Conservation (phyloP, 2,113 vertebrate genomes). For the Neofelis nebulosa region DNA sequence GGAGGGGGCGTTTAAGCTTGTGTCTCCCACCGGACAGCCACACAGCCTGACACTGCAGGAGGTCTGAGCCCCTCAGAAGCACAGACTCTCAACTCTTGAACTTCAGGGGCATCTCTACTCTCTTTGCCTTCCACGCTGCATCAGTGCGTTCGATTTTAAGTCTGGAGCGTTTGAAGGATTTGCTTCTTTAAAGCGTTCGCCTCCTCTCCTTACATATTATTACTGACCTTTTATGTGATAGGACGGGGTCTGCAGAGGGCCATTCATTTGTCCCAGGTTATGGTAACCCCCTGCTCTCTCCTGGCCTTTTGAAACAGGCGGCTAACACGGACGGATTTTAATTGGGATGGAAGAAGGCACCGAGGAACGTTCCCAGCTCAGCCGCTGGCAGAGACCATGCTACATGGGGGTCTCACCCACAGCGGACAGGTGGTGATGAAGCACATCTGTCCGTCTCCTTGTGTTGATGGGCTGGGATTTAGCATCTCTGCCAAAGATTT, state of each 20-base stretch:
- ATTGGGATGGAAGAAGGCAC: neutral
- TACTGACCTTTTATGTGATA: neutral
- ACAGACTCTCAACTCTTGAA: neutral
- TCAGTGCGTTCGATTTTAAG: neutral
- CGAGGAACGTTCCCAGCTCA: accelerated
- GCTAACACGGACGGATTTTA: neutral
- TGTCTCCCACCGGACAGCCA: too few species aligned
- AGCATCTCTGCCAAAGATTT: neutral
- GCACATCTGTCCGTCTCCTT: accelerated
- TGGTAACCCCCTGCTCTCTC: neutral
- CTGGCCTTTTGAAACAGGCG: neutral
- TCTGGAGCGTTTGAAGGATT: slow-evolving; percentile 2
- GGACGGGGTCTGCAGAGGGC: neutral
- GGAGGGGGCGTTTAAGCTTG: neutral
- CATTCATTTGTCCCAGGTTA: neutral
- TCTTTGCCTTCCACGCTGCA: neutral
- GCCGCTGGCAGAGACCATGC: neutral
- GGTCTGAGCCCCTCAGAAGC: neutral
- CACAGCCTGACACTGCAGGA: neutral
- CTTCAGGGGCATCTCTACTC: too few species aligned
- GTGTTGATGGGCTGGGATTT: neutral
- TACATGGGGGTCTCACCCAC: neutral
- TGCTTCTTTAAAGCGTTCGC: neutral
- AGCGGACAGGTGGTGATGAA: neutral
- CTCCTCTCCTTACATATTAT: neutral